These are phyloP conservation scores for Megastigmus dorsalis DNA, from an alignment of 2,888 invertebrate genomes.

Conservation along the genomic window DNA sequence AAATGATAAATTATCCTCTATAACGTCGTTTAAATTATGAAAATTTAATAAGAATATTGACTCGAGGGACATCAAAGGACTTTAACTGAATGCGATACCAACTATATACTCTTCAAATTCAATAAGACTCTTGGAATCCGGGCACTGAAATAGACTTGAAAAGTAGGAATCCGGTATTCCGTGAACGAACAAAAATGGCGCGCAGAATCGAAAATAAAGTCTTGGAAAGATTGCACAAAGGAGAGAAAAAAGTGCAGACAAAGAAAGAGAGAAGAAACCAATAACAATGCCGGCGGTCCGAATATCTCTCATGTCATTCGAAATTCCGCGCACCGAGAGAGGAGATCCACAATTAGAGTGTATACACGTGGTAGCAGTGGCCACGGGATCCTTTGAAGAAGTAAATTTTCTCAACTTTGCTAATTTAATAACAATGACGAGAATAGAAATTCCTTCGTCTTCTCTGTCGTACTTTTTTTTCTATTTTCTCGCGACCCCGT, in stretches of 20 bases:
- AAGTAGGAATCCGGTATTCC: too few species aligned
- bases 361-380: not conserved
- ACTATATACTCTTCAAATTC: too few species aligned
- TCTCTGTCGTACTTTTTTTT: not conserved
- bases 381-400: not conserved
- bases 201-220: not conserved
- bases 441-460: not conserved
- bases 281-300: not conserved
- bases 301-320: not conserved
- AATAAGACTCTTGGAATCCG: too few species aligned
- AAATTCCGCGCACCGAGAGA: conserved; percentile 1
- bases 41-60: too few species aligned
- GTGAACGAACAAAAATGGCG: not conserved
- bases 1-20: too few species aligned
- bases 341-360: not conserved
- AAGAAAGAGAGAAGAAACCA: not conserved
- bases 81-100: too few species aligned
- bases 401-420: conserved; percentile 8
- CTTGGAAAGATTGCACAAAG: not conserved
- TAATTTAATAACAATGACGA: conserved; percentile 23
- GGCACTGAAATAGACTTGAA: too few species aligned
- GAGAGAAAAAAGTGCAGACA: not conserved
- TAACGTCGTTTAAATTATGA: too few species aligned
- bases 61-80: too few species aligned
- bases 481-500: not conserved